Evolutionary conservation across 2,797 vertebrate species (phyloP), one percentile per base, ranked within the genome.

Genomic region (Syndactyla subalaris): DNA sequence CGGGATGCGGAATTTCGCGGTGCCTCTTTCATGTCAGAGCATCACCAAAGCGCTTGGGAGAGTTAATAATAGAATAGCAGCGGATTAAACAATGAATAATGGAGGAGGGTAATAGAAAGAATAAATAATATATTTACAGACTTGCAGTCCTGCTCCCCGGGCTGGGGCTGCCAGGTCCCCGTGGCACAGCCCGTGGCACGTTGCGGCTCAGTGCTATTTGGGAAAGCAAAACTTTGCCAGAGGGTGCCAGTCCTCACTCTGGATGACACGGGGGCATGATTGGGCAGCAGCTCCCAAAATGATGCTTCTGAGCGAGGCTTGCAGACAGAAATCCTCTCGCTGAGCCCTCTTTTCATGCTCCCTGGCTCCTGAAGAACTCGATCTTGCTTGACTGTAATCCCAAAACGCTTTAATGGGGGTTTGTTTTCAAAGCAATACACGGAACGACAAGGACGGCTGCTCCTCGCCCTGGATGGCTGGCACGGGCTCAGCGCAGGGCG

Each of bases 1-100:
- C 2, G 26, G 87, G 23, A 52, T 18, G 16, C 1, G 12, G 61
- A 92, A 74, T 63, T 70, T 52, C 61, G 12, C n/a, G n/a, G 79
- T 61, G 93, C 96, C 93, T 93, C 93, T 96, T 95, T 94, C 95
- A 63, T 89, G 97, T 97, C 93, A 78, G 81, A 96, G 96, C 92
- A 92, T 93, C 85, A 16, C 85, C 10, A 30, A 86, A 73, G 88
- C 95, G 29, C 95, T 93, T 38, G 96, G 93, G 96, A 97, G 96
- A 97, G 96, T 97, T 96, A 97, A 97, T 97, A 97, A 97, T 93
- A 92, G 97, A 97, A 95, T 32, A 97, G 96, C 94, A 26, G 96
- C 55, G 90, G 85, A 91, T 93, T 80, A 83, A 90, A 39, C 72
- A 77, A 95, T 96, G 98, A 97, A 97, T 97, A 97, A 96, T 85